These are phyloP conservation scores for Dicerorhinus sumatrensis DNA, from an alignment of 2,113 vertebrate species.

Conservation along the genomic window DNA sequence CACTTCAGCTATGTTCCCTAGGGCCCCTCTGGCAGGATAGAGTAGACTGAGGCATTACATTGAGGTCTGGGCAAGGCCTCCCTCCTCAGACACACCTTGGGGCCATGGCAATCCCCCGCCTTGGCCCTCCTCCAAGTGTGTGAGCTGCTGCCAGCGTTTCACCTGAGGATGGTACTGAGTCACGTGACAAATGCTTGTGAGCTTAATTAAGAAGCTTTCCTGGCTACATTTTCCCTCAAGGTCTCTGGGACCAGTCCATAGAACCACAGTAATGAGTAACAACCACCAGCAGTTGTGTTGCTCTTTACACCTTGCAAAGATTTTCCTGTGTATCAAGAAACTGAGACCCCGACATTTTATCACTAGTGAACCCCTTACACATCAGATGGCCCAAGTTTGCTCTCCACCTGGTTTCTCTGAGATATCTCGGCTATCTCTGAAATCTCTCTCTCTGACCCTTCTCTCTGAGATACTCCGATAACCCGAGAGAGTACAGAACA, in stretches of 20 bases:
- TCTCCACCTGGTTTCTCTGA: not conserved
- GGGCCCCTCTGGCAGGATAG: not conserved
- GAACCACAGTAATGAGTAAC: not conserved
- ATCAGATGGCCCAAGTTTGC: not conserved
- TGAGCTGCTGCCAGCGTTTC: slow-evolving; percentile 41
- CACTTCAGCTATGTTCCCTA: not conserved
- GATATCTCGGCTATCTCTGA: not conserved
- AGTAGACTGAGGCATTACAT: not conserved
- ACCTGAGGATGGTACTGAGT: not conserved
- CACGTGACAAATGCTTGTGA: not conserved
- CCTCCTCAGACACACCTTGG: not conserved
- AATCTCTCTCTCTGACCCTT: not conserved
- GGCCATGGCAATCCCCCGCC: not conserved
- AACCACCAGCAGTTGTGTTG: not conserved
- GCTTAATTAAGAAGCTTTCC: not conserved
- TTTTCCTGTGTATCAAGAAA: not conserved
- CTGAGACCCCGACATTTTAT: not conserved
- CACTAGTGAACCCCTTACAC: not conserved
- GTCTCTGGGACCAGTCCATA: not conserved
- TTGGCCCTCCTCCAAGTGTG: not conserved
- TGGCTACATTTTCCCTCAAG: not conserved
- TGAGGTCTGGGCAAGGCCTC: not conserved
- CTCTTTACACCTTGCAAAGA: not conserved
- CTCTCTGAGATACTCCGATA: not conserved
- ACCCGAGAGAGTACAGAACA: not conserved